Base-by-base conservation (phyloP, 2,113 vertebrate species). In the Aleadryas rufinucha region DNA sequence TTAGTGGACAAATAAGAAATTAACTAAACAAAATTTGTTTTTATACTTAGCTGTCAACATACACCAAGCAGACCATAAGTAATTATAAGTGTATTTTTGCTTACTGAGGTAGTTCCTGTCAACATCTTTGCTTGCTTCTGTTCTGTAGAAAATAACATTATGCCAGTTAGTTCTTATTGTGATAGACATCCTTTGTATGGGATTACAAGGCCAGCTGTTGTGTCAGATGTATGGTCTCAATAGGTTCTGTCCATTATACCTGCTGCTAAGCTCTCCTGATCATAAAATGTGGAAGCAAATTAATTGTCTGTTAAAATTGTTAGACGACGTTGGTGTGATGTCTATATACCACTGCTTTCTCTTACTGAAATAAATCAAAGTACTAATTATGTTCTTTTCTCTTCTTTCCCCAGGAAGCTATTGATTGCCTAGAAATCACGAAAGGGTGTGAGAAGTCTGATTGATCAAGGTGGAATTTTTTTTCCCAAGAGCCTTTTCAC, bases 331-430 rank as follows among this genome's bases (percentile, higher is more conserved):
- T 39, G 21, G 7, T 56, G n/a, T 61, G 22, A 41, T 49, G 3
- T 41, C 12, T 75, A 4, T 45, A 26, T 37, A 37, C 11, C 23
- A 3, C 27, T 44, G 27, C 14, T 4, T n/a, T 61, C 33, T 94
- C 42, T 74, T 76, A 57, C 9, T 70, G 37, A 84, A 94, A 37
- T 74, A 54, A 86, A 91, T 27, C 54, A 59, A 85, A 77, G 64
- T 86, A 44, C 50, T 97, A 70, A 95, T 87, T 96, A 21, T 74
- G 5, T 45, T 71, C 10, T 96, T 97, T 94, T 61, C 18, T 93
- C 47, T n/a, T 97, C 91, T 84, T 97, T 97, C 89, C 70, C 52
- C 94, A 97, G 96, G 91, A 90, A 90, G 53, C 75, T 71, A 16
- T 63, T 91, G 84, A 87, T 80, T 97, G 56, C 61, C 50, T 96